A percentile compares a stretch with the other conserved stretches of the same genome.
These are phyloP conservation scores for Polypedilum pembai DNA, from an alignment of 1,140 invertebrate species.

Conservation along the genomic window DNA sequence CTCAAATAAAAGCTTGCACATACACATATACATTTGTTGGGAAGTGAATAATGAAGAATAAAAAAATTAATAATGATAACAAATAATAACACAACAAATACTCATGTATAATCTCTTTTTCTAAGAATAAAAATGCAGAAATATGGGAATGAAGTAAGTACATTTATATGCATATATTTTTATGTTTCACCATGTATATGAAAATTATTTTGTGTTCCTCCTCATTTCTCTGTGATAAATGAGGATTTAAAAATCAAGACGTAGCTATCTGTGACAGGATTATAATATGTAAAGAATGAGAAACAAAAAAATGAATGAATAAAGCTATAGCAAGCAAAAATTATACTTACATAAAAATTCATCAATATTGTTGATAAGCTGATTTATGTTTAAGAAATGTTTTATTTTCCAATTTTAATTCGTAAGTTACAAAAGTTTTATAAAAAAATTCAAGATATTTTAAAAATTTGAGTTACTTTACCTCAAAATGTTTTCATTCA, in stretches of 20 bases:
- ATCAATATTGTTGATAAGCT: too few species aligned
- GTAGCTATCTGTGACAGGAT: conserved; percentile 16
- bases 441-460: too few species aligned
- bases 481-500: too few species aligned
- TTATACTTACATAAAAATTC: not conserved
- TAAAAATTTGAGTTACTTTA: too few species aligned
- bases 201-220: not conserved
- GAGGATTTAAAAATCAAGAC: conserved; percentile 4
- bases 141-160: too few species aligned
- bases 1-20: too few species aligned
- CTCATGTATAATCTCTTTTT: conserved; percentile 15
- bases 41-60: too few species aligned
- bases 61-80: too few species aligned
- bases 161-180: not conserved
- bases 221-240: conserved; percentile 18
- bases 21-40: too few species aligned
- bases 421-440: too few species aligned
- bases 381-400: not conserved
- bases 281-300: not conserved
- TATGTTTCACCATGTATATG: not conserved
- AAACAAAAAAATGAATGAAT: not conserved
- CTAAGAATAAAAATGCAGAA: not conserved
- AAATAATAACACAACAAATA: not conserved
- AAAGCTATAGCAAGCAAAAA: not conserved
- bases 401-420: too few species aligned